Evolutionary conservation across 2,888 invertebrate genomes (phyloP).

Genomic region (Augiades crinisus): DNA sequence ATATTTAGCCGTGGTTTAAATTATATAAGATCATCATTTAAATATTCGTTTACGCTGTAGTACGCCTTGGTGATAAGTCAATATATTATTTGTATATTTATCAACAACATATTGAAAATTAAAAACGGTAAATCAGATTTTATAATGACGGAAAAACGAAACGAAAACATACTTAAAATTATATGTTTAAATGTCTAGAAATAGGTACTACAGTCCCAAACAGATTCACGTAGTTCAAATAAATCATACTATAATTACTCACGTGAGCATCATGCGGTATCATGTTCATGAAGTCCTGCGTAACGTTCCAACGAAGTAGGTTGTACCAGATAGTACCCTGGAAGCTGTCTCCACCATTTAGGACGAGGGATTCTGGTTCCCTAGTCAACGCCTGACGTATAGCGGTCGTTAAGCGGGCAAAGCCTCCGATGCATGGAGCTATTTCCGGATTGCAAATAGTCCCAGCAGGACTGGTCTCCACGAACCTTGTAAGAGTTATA

Average conservation of each 20-base stretch:
- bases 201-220: no score
- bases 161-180: no score
- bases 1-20: no score
- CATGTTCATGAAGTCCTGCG: conserved; percentile 88
- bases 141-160: no score
- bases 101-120: no score
- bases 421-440: conserved; percentile 85
- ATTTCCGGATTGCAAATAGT: conserved; percentile 73
- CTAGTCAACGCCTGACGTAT: conserved; percentile 60
- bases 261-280: conserved; percentile 90
- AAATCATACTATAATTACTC: conserved; percentile 37
- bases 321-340: conserved; percentile 91
- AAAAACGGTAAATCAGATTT: no score
- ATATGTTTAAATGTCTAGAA: no score
- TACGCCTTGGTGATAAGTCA: no score
- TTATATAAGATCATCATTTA: no score
- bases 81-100: no score
- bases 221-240: no score
- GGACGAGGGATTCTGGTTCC: conserved; percentile 83
- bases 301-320: conserved; percentile 87
- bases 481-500: conserved; percentile 78
- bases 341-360: conserved; percentile 86
- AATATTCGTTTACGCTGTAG: no score
- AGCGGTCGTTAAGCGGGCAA: conserved; percentile 83
- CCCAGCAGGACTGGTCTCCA: conserved; percentile 80